These are phyloP conservation scores for Drosophila lini DNA, from an alignment of 1,140 invertebrate genomes.

Conservation along the genomic window DNA sequence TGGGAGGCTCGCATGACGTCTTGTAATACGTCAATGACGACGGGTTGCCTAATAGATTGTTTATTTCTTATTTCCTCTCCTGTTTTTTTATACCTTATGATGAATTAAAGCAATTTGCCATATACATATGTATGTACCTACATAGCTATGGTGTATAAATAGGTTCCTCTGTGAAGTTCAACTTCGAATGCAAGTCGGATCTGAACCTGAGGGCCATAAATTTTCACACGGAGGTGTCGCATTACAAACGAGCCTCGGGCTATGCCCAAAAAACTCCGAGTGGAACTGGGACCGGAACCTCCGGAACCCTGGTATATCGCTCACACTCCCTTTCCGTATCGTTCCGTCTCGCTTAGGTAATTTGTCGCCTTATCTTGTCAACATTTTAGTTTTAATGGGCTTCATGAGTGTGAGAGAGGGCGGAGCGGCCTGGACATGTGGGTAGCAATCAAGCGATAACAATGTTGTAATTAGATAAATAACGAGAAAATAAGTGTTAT, in stretches of 20 bases:
- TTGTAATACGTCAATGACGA: slow-evolving; percentile 80
- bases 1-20: slow-evolving; percentile 70
- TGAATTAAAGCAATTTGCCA: slow-evolving; percentile 74
- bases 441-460: slow-evolving; percentile 58
- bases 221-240: slow-evolving; percentile 81
- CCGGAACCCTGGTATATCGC: neutral
- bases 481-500: neutral
- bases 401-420: slow-evolving; percentile 10
- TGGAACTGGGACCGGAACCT: slow-evolving; percentile 49
- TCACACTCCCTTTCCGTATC: slow-evolving; percentile 2
- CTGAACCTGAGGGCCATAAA: slow-evolving; percentile 55
- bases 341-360: slow-evolving; percentile 46
- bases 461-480: slow-evolving; percentile 45
- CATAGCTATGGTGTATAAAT: slow-evolving; percentile 21
- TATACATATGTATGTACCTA: slow-evolving; percentile 22
- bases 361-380: slow-evolving; percentile 81
- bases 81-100: slow-evolving; percentile 43
- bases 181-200: slow-evolving; percentile 9
- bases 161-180: slow-evolving; percentile 44
- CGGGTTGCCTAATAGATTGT: slow-evolving; percentile 81
- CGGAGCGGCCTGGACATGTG: slow-evolving; percentile 38
- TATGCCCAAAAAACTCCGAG: slow-evolving; percentile 11
- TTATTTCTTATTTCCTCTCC: slow-evolving; percentile 53
- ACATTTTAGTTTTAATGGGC: slow-evolving; percentile 51
- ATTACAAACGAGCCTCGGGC: slow-evolving; percentile 58